phyloP scores from a whole-genome alignment of 2,797 vertebrate species.

The Pseudomugil gertrudae region DNA sequence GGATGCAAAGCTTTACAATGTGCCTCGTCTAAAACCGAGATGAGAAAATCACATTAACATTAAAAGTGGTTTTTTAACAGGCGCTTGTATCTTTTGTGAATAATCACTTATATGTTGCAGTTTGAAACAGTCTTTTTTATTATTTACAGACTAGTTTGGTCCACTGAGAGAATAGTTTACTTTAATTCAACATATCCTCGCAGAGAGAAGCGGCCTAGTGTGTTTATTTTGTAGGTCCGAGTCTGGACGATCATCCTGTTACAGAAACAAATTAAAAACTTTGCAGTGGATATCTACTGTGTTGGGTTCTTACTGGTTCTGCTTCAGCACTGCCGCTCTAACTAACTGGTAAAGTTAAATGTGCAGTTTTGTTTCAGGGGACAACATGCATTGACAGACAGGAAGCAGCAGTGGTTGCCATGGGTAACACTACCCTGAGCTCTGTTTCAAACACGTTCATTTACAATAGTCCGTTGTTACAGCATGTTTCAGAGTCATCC shows the following conservation, averaged over 20 bases:
- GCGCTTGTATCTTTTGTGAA: background rate
- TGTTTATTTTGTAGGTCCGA: background rate
- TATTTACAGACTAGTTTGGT: background rate
- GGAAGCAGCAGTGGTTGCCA: constrained; percentile 10
- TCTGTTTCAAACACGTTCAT: constrained; percentile 3
- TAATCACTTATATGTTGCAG: constrained; percentile 9
- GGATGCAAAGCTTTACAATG: constrained; percentile 16
- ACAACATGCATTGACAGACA: background rate
- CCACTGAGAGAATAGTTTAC: background rate
- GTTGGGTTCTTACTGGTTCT: no score
- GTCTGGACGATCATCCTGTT: background rate
- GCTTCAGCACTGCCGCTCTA: constrained; percentile 3
- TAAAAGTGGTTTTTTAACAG: constrained; percentile 18
- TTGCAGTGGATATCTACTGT: background rate
- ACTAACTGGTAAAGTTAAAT: background rate
- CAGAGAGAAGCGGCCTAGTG: background rate
- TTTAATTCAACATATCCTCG: background rate
- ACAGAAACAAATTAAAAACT: background rate
- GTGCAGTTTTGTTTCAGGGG: constrained; percentile 2
- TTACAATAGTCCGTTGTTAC: background rate
- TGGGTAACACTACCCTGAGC: background rate
- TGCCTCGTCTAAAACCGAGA: background rate
- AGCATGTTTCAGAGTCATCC: background rate
- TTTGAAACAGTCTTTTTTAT: background rate
- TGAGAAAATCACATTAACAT: no score